Base-by-base conservation (phyloP, 2,888 invertebrate genomes). In the Lepidochrysops patricia region DNA sequence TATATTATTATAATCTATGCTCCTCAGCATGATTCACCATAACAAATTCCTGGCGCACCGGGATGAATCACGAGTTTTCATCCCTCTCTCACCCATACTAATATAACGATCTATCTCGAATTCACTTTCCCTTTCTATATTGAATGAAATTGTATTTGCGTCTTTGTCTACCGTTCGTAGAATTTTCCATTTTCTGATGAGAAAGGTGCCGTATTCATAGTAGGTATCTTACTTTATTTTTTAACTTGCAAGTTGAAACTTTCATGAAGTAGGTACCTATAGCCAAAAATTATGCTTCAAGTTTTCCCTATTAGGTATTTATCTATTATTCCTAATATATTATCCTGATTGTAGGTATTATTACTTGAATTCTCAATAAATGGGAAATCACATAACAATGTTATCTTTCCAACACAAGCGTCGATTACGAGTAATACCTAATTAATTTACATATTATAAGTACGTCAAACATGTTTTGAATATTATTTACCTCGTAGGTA, bases 11-110 rank as follows among this genome's bases (percentile, higher is more conserved):
- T 5, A 29, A 29, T 29, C 29, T 5, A 29, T 5, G 9, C 12
- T 19, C 56, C 34, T 4, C 19, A 61, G 32, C 19, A 63, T 73
- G 72, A 73, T 63, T 73, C 73, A 74, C 60, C 37, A 34, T 49
- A 50, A 60, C 56, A 64, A 60, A 63, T 65, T 63, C 67, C 65
- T 67, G 64, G 58, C 63, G 67, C 69, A 69, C 67, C 66, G 43
- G 60, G 35, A 59, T 75, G 74, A 75, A 63, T 75, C 75, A 74
- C 52, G 37, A 57, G 34, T 61, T 32, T 35, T 58, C 59, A 26
- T 70, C 68, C 61, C 66, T 63, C 58, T 70, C 66, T 50, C 13
- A 58, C 58, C 19, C 5, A 15, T 35, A 4, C 3, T n/a, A 57
- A 7, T 13, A 35, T 25, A 35, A 5, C 27, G 15, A 25, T 25